phyloP scores from a whole-genome alignment of 2,888 invertebrate genomes.

The Noctuana brunneofusca region DNA sequence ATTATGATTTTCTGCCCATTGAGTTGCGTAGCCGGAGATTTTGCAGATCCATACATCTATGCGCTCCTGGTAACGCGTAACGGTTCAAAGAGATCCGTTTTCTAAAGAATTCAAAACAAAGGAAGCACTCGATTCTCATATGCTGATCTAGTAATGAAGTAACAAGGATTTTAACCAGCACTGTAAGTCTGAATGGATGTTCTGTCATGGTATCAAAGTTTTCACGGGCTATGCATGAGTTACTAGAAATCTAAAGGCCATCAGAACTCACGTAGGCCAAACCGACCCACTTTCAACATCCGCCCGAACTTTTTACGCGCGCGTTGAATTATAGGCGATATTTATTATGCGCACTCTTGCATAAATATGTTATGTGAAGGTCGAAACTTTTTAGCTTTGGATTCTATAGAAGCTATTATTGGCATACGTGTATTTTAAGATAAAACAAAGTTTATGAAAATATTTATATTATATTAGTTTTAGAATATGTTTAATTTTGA shows the following conservation, averaged over 20 bases:
- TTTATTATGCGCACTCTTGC: conserved; percentile 25
- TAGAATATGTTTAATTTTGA: too few species aligned
- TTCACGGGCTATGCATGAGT: conserved; percentile 1
- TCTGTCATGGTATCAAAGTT: not conserved
- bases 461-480: too few species aligned
- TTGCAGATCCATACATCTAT: conserved; percentile 28
- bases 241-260: not conserved
- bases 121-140: conserved; percentile 19
- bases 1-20: conserved; percentile 32
- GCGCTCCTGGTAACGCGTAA: conserved; percentile 13
- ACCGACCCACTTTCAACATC: conserved; percentile 25
- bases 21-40: conserved; percentile 14
- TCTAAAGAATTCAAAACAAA: conserved; percentile 29
- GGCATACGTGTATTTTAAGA: not conserved
- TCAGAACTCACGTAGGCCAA: conserved; percentile 20
- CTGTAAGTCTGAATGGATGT: not conserved
- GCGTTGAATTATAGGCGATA: conserved; percentile 23
- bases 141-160: conserved; percentile 27
- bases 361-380: conserved; percentile 24
- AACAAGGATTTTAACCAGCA: conserved; percentile 22
- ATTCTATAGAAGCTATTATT: not conserved
- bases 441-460: not conserved
- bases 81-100: conserved; percentile 13
- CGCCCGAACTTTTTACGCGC: conserved; percentile 26
- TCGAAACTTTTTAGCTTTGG: conserved; percentile 3